Base-by-base conservation (phyloP, 1,140 invertebrate genomes). In the Bombus turneri region DNA sequence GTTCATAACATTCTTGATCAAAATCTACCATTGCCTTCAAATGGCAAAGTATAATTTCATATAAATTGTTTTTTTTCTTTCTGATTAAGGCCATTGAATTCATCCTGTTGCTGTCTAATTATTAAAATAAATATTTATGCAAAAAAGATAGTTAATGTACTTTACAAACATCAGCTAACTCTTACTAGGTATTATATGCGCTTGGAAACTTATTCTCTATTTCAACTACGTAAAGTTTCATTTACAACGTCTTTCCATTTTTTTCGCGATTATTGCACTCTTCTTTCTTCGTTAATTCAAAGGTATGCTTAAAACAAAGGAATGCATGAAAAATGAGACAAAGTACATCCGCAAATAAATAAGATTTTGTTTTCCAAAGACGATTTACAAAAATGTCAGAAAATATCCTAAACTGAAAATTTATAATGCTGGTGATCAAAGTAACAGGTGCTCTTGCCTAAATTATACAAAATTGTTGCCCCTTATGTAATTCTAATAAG, bases 51-150 rank as follows among this genome's bases (percentile, higher is more conserved):
- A 88, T 86, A 73, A 87, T 66, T 83, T 88, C n/a, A 80, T 89
- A 87, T 90, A 90, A 89, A 80, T 71, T 86, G 47, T 47, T 59
- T 59, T 15, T n/a, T 80, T n/a, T 69, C 43, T 89, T 87, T 79
- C 57, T 71, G 73, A 57, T 89, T 90, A 87, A 90, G 88, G 88
- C 88, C 88, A 79, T 90, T 85, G 76, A 77, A 84, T 86, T 81
- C 64, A 69, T 89, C 85, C 77, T 80, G 69, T 81, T 90, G 74
- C 80, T 68, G 76, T 87, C 69, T 87, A 90, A 68, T 68, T 87
- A 90, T 75, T 87, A 85, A 90, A 87, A 90, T 90, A 89, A 87
- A 87, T 90, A 90, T 69, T 89, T 87, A 82, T 89, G 88, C 88
- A 82, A 71, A 89, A 59, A 72, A 90, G 77, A 85, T 77, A 74